phyloP scores from a whole-genome alignment of 1,140 invertebrate genomes.

The Muscidifurax raptorellus region DNA sequence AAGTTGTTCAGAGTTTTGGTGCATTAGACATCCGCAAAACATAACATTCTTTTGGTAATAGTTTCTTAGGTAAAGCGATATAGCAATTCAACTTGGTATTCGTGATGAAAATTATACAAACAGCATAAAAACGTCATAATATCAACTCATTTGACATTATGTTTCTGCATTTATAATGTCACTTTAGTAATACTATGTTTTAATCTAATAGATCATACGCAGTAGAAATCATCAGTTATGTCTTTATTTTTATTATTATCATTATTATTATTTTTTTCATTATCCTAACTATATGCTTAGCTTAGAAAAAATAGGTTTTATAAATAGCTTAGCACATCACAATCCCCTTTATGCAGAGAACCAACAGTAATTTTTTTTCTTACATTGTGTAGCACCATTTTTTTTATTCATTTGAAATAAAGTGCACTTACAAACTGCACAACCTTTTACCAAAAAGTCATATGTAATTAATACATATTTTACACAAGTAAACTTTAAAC shows the following conservation, averaged over 20 bases:
- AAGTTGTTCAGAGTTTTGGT: conserved; percentile 36
- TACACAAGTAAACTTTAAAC: conserved; percentile 21
- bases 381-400: conserved; percentile 51
- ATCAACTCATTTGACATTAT: conserved; percentile 34
- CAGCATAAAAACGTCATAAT: conserved; percentile 39
- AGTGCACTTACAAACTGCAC: conserved; percentile 53
- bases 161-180: conserved; percentile 10
- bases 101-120: conserved; percentile 18
- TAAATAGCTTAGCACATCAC: conserved; percentile 41
- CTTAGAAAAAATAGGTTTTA: conserved; percentile 51
- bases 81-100: conserved; percentile 45
- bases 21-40: conserved; percentile 35
- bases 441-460: conserved; percentile 44
- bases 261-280: conserved; percentile 32
- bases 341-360: conserved; percentile 27
- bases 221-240: conserved; percentile 24
- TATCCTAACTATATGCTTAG: conserved; percentile 29
- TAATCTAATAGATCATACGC: conserved; percentile 9
- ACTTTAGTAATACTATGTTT: conserved; percentile 8
- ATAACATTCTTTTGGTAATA: conserved; percentile 47
- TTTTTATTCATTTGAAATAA: conserved; percentile 49
- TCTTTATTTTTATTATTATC: conserved; percentile 5
- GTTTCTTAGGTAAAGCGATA: conserved; percentile 46
- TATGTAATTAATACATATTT: conserved; percentile 47
- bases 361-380: conserved; percentile 38